A percentile compares a stretch with the other conserved stretches of the same genome.
phyloP scores from a whole-genome alignment of 2,113 vertebrate species.

The Engystomops pustulosus region DNA sequence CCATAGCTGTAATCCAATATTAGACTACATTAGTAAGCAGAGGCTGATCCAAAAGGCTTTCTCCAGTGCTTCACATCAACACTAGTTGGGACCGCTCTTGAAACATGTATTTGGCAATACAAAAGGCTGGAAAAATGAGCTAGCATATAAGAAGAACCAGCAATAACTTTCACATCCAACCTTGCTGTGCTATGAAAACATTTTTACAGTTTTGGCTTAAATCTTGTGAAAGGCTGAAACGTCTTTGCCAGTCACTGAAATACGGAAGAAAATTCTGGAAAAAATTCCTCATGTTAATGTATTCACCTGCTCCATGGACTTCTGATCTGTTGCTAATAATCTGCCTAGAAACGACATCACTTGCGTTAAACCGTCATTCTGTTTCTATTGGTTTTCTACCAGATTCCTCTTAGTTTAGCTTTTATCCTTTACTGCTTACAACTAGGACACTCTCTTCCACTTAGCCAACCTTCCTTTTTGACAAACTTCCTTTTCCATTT shows the following conservation, averaged over 20 bases:
- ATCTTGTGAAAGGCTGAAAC: constrained; percentile 29
- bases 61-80: no score
- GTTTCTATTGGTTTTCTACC: not conserved
- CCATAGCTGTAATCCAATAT: no score
- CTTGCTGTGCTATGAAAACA: constrained; percentile 31
- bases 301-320: constrained; percentile 19
- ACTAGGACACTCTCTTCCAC: constrained; percentile 6
- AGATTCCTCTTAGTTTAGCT: not conserved
- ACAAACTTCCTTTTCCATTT: constrained; percentile 2
- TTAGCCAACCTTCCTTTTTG: not conserved
- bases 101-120: no score
- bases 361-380: no score
- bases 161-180: constrained; percentile 3
- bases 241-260: constrained; percentile 4
- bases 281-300: constrained; percentile 25
- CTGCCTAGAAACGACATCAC: constrained; percentile 5
- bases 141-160: not conserved
- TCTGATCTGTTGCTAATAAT: constrained; percentile 21
- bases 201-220: constrained; percentile 21
- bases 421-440: not conserved
- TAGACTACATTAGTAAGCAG: no score
- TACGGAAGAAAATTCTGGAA: not conserved
- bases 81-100: no score
- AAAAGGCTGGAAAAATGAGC: no score
- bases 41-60: no score